These are phyloP conservation scores for Odontamblyopus lacepedii DNA, from an alignment of 2,797 vertebrate genomes.

Conservation along the genomic window DNA sequence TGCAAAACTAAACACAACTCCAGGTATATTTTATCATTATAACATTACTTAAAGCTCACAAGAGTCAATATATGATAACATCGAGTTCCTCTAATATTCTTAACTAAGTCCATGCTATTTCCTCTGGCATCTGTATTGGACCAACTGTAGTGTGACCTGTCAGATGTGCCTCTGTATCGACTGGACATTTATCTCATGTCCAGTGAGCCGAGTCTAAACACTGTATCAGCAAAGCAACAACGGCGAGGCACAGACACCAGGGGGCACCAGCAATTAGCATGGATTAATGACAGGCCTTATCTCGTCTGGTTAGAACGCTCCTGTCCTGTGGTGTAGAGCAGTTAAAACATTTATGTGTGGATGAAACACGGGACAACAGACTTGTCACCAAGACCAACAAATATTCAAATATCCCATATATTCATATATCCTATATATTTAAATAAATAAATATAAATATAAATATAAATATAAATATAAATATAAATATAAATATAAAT, in stretches of 20 bases:
- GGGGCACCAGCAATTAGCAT: constrained; percentile 68
- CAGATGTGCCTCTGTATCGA: constrained; percentile 55
- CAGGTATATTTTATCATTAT: too few species aligned
- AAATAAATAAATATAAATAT: too few species aligned
- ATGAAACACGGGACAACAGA: too few species aligned
- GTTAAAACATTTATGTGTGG: too few species aligned
- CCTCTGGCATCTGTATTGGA: constrained; percentile 18
- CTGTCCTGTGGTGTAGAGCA: not conserved
- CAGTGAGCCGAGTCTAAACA: constrained; percentile 45
- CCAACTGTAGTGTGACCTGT: constrained; percentile 51
- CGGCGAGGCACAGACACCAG: constrained; percentile 49
- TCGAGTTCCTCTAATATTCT: constrained; percentile 5
- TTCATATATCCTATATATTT: too few species aligned
- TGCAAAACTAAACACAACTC: too few species aligned
- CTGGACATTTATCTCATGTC: constrained; percentile 58
- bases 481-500: too few species aligned
- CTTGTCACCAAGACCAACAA: too few species aligned
- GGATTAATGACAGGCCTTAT: constrained; percentile 61
- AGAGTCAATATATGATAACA: too few species aligned
- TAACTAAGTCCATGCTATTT: not conserved
- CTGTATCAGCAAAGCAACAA: constrained; percentile 66
- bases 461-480: too few species aligned
- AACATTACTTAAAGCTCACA: too few species aligned
- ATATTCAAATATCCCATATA: too few species aligned
- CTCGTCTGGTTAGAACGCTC: constrained; percentile 34